Evolutionary conservation across 2,888 invertebrate genomes (phyloP).

Genomic region (Tachina grossa): DNA sequence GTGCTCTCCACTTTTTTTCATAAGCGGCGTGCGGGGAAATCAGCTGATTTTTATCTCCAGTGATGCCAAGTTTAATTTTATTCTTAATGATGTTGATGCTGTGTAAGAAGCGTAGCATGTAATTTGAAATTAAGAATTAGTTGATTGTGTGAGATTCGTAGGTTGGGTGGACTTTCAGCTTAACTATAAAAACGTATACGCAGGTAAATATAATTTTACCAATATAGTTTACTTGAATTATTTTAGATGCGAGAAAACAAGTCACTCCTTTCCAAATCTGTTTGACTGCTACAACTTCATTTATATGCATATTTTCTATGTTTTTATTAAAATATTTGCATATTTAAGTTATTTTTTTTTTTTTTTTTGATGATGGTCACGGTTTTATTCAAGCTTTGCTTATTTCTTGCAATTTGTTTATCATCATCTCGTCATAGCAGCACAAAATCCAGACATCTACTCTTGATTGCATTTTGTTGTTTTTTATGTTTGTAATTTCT

Average conservation of each 20-base stretch:
- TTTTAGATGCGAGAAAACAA: not conserved
- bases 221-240: too few relatives aligned
- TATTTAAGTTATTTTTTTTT: constrained; percentile 63
- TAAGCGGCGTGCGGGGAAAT: too few relatives aligned
- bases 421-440: not conserved
- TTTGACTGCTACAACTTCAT: constrained; percentile 32
- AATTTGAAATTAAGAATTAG: too few relatives aligned
- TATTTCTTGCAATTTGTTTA: constrained; percentile 25
- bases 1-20: too few relatives aligned
- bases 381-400: constrained; percentile 16
- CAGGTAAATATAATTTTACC: too few relatives aligned
- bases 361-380: constrained; percentile 51
- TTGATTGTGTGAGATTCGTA: too few relatives aligned
- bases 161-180: too few relatives aligned
- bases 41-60: too few relatives aligned
- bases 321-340: constrained; percentile 59
- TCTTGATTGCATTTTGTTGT: not conserved
- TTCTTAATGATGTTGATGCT: too few relatives aligned
- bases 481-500: not conserved
- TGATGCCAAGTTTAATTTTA: too few relatives aligned
- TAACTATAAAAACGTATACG: too few relatives aligned
- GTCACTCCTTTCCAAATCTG: constrained; percentile 10
- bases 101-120: too few relatives aligned
- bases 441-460: not conserved
- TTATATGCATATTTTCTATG: constrained; percentile 53